Percentiles rank a stretch among this genome's conserved stretches.
Evolutionary conservation across 2,113 vertebrate genomes (phyloP).

Genomic region (Dipodomys stephensi): DNA sequence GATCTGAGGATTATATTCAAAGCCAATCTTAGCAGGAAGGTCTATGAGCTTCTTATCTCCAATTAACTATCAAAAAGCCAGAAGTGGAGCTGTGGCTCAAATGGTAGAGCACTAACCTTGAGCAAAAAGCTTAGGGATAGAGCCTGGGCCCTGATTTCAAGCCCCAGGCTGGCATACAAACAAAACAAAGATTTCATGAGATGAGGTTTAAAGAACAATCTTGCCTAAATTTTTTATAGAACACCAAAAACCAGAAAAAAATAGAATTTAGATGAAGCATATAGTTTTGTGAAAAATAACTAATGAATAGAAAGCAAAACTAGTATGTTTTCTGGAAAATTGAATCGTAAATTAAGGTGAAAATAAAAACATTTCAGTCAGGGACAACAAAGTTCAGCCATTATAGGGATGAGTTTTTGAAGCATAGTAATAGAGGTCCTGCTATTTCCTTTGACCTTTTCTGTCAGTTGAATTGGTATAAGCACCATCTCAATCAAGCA

Average conservation of each 20-base stretch:
- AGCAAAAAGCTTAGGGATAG: too few species aligned
- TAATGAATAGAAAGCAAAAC: not conserved
- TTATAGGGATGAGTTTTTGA: not conserved
- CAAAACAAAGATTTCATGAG: not conserved
- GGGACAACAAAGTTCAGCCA: not conserved
- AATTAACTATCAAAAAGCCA: too few species aligned
- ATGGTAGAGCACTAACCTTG: too few species aligned
- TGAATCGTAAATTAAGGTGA: not conserved
- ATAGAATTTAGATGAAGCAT: not conserved
- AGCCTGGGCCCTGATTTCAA: too few species aligned
- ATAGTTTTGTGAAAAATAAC: constrained; percentile 36
- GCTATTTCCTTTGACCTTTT: not conserved
- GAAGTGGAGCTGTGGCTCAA: too few species aligned
- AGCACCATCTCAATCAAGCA: not conserved
- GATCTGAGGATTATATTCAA: too few species aligned
- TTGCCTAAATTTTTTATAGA: constrained; percentile 21
- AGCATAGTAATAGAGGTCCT: too few species aligned
- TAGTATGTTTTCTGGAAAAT: not conserved
- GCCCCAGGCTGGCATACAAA: too few species aligned
- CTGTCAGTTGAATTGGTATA: not conserved
- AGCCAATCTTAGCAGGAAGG: too few species aligned
- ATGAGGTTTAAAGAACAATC: not conserved
- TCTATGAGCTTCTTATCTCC: too few species aligned
- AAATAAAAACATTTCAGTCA: not conserved
- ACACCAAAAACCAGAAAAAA: constrained; percentile 2